Conservation (phyloP, 2,113 vertebrate genomes). For the Elgaria multicarinata region DNA sequence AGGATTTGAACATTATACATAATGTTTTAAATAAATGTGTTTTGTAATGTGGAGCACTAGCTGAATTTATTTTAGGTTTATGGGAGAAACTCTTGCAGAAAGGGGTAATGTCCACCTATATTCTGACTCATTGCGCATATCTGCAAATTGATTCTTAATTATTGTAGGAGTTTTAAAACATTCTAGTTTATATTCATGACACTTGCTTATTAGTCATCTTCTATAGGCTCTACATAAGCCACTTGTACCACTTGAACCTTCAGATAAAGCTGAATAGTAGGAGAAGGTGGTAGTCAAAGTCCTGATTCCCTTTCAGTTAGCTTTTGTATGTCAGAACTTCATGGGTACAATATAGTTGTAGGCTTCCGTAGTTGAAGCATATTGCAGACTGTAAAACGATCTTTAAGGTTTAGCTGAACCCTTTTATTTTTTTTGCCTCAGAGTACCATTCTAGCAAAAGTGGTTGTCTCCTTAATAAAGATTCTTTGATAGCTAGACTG, state of each 20-base stretch:
- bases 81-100: neutral
- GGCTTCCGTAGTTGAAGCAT: conserved; percentile 50
- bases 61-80: neutral
- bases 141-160: neutral
- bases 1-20: neutral
- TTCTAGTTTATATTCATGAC: neutral
- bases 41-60: neutral
- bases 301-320: conserved; percentile 24
- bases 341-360: conserved; percentile 27
- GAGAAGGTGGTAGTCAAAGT: conserved; percentile 18
- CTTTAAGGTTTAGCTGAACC: conserved; percentile 42
- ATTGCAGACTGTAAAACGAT: conserved; percentile 41
- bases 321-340: conserved; percentile 36
- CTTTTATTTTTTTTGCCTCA: conserved; percentile 6
- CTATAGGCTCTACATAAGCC: conserved; percentile 33
- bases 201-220: neutral
- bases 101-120: no score
- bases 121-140: neutral
- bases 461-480: conserved; percentile 32
- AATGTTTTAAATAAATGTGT: neutral
- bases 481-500: conserved; percentile 20
- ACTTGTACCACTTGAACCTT: conserved; percentile 39
- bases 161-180: neutral
- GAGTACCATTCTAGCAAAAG: conserved; percentile 43
- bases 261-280: conserved; percentile 36